Conservation (phyloP, 2,113 vertebrate genomes). For the Glareola pratincola region DNA sequence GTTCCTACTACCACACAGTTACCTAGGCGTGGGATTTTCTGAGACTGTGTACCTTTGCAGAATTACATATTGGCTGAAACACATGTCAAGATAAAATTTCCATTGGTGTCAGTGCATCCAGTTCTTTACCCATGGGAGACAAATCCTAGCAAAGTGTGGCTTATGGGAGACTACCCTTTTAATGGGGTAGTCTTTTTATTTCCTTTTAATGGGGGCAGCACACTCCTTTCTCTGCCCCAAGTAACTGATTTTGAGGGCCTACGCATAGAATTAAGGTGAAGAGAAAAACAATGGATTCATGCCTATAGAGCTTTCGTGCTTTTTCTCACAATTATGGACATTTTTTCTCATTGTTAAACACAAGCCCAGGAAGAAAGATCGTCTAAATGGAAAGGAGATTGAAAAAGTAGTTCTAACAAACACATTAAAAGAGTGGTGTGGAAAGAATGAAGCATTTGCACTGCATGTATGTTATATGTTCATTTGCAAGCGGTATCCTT, state of each 20-base stretch:
- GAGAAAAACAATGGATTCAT: not conserved
- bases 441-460: not conserved
- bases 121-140: not conserved
- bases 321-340: not conserved
- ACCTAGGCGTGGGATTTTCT: not conserved
- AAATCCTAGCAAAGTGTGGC: not conserved
- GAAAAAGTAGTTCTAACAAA: not conserved
- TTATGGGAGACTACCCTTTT: not conserved
- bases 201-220: not conserved
- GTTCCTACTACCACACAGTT: not conserved
- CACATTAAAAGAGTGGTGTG: not conserved
- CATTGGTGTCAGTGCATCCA: not conserved
- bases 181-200: no score
- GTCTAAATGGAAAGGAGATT: not conserved
- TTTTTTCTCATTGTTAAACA: not conserved
- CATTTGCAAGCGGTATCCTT: not conserved
- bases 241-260: not conserved
- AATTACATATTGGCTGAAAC: not conserved
- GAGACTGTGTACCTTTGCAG: fast-evolving
- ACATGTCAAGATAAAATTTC: not conserved
- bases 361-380: not conserved
- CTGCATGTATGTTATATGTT: not conserved
- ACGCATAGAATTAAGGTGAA: not conserved
- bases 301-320: not conserved
- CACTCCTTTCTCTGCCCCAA: not conserved